These are phyloP conservation scores for Elegia similella DNA, from an alignment of 2,888 invertebrate species.

Conservation along the genomic window DNA sequence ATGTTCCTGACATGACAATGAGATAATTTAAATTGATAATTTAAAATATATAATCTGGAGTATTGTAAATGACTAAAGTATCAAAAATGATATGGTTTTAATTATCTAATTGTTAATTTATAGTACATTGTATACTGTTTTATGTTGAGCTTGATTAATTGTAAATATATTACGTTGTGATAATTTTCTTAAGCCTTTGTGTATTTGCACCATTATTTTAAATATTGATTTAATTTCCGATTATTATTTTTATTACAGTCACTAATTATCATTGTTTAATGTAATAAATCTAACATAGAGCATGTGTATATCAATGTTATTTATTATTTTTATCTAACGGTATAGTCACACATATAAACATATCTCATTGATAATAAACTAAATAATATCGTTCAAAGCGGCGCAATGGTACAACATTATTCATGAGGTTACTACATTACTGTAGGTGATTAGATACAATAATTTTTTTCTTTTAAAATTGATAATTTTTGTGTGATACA, in stretches of 20 bases:
- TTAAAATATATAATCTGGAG: neutral
- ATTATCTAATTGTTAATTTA: constrained; percentile 2
- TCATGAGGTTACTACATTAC: too few relatives aligned
- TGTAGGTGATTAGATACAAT: too few relatives aligned
- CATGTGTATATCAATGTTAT: neutral
- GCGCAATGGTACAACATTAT: too few relatives aligned
- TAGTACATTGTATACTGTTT: constrained; percentile 12
- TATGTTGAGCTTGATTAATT: constrained; percentile 7
- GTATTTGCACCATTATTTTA: neutral
- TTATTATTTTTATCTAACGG: too few relatives aligned
- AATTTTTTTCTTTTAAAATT: too few relatives aligned
- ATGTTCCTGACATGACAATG: constrained; percentile 11
- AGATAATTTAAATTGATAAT: neutral
- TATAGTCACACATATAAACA: too few relatives aligned
- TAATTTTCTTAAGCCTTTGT: constrained; percentile 32
- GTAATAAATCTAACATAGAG: neutral
- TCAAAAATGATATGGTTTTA: neutral
- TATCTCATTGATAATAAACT: too few relatives aligned
- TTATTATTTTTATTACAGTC: neutral
- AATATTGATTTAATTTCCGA: neutral
- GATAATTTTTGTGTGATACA: too few relatives aligned
- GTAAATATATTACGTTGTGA: constrained; percentile 43
- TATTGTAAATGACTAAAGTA: neutral
- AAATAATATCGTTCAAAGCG: too few relatives aligned
- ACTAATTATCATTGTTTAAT: neutral